phyloP scores from a whole-genome alignment of 2,888 invertebrate genomes.

The Megamerina dolium region DNA sequence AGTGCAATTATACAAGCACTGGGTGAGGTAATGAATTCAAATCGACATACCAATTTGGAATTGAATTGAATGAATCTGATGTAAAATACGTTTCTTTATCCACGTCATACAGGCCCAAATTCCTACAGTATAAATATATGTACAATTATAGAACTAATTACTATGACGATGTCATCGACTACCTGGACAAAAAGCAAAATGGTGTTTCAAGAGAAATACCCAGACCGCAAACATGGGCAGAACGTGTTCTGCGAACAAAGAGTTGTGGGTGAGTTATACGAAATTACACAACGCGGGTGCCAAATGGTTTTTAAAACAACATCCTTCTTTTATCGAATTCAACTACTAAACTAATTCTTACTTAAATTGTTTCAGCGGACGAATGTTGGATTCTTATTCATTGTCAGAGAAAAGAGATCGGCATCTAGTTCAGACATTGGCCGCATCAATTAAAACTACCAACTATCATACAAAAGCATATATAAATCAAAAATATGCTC shows the following conservation, averaged over 20 bases:
- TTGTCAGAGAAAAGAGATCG: slow-evolving; percentile 49
- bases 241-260: slow-evolving; percentile 71
- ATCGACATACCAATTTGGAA: neutral
- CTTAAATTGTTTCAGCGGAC: slow-evolving; percentile 26
- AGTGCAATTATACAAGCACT: slow-evolving; percentile 67
- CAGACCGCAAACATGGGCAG: slow-evolving; percentile 79
- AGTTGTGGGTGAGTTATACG: slow-evolving; percentile 41
- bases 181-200: slow-evolving; percentile 68
- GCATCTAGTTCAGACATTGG: slow-evolving; percentile 58
- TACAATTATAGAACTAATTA: slow-evolving; percentile 81
- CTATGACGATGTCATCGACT: slow-evolving; percentile 79
- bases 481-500: slow-evolving; percentile 67
- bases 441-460: slow-evolving; percentile 62
- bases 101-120: slow-evolving; percentile 68
- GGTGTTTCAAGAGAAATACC: slow-evolving; percentile 66
- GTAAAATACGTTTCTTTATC: too few species aligned
- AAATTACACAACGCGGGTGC: too few species aligned
- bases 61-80: too few species aligned
- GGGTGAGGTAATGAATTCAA: slow-evolving; percentile 61
- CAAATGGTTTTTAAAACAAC: neutral
- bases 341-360: neutral
- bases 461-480: slow-evolving; percentile 70
- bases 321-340: neutral
- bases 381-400: slow-evolving; percentile 31
- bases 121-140: slow-evolving; percentile 74